A percentile compares a stretch with the other conserved stretches of the same genome.
Evolutionary conservation across 2,797 vertebrate species (phyloP).

Genomic region (Argyrosomus regius): DNA sequence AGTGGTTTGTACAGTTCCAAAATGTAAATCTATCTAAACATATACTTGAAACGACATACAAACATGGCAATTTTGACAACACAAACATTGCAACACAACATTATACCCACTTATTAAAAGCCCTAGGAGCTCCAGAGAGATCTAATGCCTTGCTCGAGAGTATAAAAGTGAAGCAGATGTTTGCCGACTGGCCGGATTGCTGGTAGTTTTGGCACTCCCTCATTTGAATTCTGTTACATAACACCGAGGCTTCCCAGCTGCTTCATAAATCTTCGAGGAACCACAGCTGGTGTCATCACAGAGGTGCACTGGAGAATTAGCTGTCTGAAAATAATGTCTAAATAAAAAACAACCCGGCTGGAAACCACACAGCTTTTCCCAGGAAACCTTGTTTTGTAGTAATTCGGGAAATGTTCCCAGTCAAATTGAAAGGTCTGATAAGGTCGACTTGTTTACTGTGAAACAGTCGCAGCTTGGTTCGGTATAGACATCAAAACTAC

Average conservation of each 20-base stretch:
- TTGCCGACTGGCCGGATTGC: slow-evolving; percentile 20
- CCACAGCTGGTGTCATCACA: slow-evolving; percentile 60
- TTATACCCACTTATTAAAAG: not conserved
- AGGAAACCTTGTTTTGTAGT: slow-evolving; percentile 11
- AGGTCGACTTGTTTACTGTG: not conserved
- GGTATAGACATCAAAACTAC: no score
- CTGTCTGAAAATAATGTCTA: slow-evolving; percentile 51
- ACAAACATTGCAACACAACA: not conserved
- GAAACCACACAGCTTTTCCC: not conserved
- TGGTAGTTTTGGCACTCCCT: slow-evolving; percentile 29
- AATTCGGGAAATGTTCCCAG: not conserved
- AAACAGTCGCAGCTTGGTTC: not conserved
- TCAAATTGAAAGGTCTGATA: not conserved
- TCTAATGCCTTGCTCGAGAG: slow-evolving; percentile 46
- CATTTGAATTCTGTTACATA: slow-evolving; percentile 57
- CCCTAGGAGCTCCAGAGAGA: not conserved
- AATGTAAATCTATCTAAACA: slow-evolving; percentile 2
- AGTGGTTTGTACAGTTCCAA: not conserved
- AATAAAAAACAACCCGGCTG: slow-evolving; percentile 44
- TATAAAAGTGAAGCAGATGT: slow-evolving; percentile 49
- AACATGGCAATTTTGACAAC: not conserved
- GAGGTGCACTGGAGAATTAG: slow-evolving; percentile 50
- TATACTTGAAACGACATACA: not conserved
- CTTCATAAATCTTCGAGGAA: slow-evolving; percentile 58
- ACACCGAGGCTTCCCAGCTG: slow-evolving; percentile 51